These are phyloP conservation scores for Synaphobranchus kaupii DNA, from an alignment of 2,797 vertebrate species.

Conservation along the genomic window DNA sequence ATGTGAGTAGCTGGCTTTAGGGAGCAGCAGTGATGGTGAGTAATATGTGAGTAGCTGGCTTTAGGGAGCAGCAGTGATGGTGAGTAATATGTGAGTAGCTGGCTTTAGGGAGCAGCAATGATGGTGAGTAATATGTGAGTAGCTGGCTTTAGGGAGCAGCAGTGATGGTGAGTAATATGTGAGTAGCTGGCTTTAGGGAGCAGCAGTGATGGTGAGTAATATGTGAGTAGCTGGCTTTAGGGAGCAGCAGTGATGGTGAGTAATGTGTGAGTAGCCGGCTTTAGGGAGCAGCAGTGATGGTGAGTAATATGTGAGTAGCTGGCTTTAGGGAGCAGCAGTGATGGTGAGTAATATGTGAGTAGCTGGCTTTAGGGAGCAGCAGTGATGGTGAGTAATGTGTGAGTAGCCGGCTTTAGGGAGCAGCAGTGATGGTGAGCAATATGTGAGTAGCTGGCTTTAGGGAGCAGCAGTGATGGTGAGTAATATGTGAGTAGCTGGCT, in stretches of 20 bases:
- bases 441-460: not conserved
- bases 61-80: too few relatives aligned
- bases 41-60: not conserved
- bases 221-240: not conserved
- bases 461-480: not conserved
- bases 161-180: too few relatives aligned
- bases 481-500: not conserved
- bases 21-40: not conserved
- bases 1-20: not conserved
- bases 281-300: not conserved
- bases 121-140: not conserved
- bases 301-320: not conserved
- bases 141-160: too few relatives aligned
- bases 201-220: not conserved
- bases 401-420: not conserved
- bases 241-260: too few relatives aligned
- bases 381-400: not conserved
- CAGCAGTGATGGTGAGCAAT: too few relatives aligned
- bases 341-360: too few relatives aligned
- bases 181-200: not conserved
- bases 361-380: not conserved
- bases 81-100: not conserved
- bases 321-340: too few relatives aligned
- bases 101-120: not conserved
- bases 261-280: too few relatives aligned